phyloP scores from a whole-genome alignment of 2,888 invertebrate species.

The Scaptomyza flava region DNA sequence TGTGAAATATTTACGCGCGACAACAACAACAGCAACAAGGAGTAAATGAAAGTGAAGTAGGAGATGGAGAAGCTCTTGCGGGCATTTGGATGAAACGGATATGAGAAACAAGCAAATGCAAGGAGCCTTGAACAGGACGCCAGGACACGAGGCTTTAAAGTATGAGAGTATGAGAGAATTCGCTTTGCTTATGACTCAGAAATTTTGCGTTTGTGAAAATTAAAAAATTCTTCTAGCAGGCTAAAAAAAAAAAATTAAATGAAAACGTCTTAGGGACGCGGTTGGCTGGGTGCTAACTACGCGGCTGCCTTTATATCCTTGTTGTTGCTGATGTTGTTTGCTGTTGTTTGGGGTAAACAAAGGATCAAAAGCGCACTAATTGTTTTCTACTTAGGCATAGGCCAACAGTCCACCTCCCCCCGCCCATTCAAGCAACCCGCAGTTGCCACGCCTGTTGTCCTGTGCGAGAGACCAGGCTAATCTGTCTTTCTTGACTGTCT shows the following conservation, averaged over 20 bases:
- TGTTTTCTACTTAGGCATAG: conserved; percentile 77
- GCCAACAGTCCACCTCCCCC: conserved; percentile 21
- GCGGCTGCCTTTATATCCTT: conserved; percentile 40
- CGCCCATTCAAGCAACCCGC: conserved; percentile 13
- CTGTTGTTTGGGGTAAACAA: conserved; percentile 79
- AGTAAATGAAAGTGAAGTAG: background rate
- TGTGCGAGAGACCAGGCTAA: conserved; percentile 50
- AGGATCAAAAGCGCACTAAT: conserved; percentile 82
- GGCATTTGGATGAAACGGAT: conserved; percentile 76
- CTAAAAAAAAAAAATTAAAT: conserved; percentile 34
- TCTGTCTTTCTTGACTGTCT: conserved; percentile 44
- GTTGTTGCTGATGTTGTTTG: conserved; percentile 35
- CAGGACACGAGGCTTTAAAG: conserved; percentile 6
- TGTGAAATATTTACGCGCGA: conserved; percentile 55
- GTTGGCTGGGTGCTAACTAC: conserved; percentile 74
- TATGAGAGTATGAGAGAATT: conserved; percentile 13
- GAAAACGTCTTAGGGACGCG: conserved; percentile 59
- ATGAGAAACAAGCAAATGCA: conserved; percentile 75
- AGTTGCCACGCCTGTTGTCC: conserved; percentile 28
- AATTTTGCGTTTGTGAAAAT: conserved; percentile 72
- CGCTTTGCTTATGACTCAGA: conserved; percentile 62
- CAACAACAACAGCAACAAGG: conserved; percentile 28
- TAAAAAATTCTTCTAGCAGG: conserved; percentile 66
- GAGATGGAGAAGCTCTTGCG: conserved; percentile 53
- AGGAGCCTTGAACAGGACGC: conserved; percentile 38